These are phyloP conservation scores for Propithecus deckenii DNA, from an alignment of 2,797 vertebrate species.

Conservation along the genomic window DNA sequence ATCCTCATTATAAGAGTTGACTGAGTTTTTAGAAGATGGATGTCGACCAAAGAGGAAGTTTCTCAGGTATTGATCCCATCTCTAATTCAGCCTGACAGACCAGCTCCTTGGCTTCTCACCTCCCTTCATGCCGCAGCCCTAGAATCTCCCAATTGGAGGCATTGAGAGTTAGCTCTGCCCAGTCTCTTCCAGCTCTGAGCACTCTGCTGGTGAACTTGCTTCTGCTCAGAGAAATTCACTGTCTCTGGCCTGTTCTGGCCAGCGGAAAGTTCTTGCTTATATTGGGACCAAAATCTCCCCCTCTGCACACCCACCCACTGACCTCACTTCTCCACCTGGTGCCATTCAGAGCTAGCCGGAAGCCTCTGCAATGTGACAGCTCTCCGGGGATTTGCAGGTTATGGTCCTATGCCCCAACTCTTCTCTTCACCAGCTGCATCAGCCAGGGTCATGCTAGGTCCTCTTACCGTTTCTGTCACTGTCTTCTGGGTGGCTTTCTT, in stretches of 20 bases:
- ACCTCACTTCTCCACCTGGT: background rate
- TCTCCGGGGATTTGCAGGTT: background rate
- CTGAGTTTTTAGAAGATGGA: background rate
- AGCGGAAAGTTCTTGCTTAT: background rate
- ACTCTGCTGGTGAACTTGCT: background rate
- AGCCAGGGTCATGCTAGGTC: background rate
- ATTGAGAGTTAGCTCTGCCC: rapidly evolving
- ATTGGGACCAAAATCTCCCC: background rate
- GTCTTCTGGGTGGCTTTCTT: background rate
- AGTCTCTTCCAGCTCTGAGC: too few species aligned
- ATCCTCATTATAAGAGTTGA: background rate
- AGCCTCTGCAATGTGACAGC: background rate
- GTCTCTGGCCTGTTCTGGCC: background rate
- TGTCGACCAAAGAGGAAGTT: background rate
- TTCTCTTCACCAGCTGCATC: background rate
- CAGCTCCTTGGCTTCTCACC: background rate
- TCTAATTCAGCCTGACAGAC: background rate
- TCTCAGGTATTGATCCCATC: background rate
- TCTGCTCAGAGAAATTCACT: background rate
- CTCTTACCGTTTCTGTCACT: background rate
- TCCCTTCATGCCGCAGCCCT: background rate
- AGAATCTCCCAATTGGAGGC: background rate
- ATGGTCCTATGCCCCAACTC: rapidly evolving
- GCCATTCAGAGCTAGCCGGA: background rate
- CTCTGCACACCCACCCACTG: rapidly evolving